Evolutionary conservation across 2,888 invertebrate species (phyloP).

Genomic region (Amphipoea lucens): DNA sequence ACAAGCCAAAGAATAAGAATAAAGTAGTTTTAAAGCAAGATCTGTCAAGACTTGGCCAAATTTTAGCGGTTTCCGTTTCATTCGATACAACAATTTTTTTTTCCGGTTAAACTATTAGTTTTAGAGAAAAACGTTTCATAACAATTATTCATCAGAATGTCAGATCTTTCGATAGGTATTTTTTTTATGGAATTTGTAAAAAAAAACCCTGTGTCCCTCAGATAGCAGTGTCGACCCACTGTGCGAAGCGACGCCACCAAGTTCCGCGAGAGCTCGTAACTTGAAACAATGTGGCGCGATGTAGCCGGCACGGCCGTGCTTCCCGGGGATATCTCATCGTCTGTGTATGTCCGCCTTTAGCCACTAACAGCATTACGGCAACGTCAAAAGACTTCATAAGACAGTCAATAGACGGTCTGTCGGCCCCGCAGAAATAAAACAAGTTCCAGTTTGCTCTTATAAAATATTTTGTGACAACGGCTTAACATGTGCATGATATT

Average conservation of each 20-base stretch:
- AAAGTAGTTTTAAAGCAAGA: too few relatives aligned
- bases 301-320: background rate
- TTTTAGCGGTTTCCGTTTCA: too few relatives aligned
- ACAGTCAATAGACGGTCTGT: constrained; percentile 44
- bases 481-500: constrained; percentile 37
- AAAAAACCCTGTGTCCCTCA: too few relatives aligned
- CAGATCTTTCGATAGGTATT: too few relatives aligned
- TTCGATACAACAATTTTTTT: too few relatives aligned
- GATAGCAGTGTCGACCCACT: too few relatives aligned
- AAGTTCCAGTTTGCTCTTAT: constrained; percentile 22
- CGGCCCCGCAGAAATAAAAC: constrained; percentile 35
- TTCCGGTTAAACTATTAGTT: too few relatives aligned
- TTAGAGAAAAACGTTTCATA: too few relatives aligned
- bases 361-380: constrained; percentile 66
- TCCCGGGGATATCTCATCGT: constrained; percentile 53
- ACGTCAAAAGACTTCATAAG: constrained; percentile 60
- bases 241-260: constrained; percentile 12
- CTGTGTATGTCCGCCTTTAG: constrained; percentile 47
- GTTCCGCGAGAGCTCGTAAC: constrained; percentile 53
- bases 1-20: too few relatives aligned
- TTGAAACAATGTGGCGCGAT: constrained; percentile 49
- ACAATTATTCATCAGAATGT: too few relatives aligned
- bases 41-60: too few relatives aligned
- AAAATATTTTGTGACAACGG: constrained; percentile 31
- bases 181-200: too few relatives aligned